Evolutionary conservation across 2,888 invertebrate species (phyloP), one percentile per base, ranked within the genome.

Genomic region (Mythimna impura): DNA sequence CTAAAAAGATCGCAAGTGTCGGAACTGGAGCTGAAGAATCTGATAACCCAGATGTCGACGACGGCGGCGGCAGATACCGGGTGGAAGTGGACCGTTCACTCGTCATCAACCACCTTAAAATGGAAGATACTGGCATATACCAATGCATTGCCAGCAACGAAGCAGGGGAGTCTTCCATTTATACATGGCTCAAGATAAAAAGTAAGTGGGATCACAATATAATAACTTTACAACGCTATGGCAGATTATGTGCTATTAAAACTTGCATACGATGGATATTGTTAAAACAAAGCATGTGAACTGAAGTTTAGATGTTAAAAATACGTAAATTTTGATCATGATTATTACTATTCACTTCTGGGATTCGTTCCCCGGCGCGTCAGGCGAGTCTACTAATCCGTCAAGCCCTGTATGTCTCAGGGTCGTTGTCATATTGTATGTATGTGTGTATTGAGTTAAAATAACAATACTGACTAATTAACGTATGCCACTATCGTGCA

Each of bases 151-250:
- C 99, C 0, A 96, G 96, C 70, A 99, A 99, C 91, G 97, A 97
- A 87, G 99, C 98, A 3, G 99, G 99, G 17, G 98, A 99, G 93
- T 97, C 98, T 69, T 98, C 98, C 7, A 97, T 98, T 80, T 98
- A 98, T 85, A 98, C 99, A 3, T 99, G 99, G 99, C 96, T 99
- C 60, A 98, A 98, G 96, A 99, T 99, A 43, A 99, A 99, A 97
- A 99, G 99, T 99, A 97, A 98, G 99, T 97, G 62, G 2, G 3
- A 57, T 30, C 34, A 54, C 17, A 22, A 55, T 66, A 58, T 34
- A 2, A 40, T 62, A 12, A 40, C 66, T 30, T 12, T 71, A 60
- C 22, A 55, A 40, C 34, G 36, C 61, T n/a, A 17, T 66, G 55
- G 30, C 34, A 60, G 17, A 30, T n/a, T n/a, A 40, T 66, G 36